Percentiles rank a stretch among this genome's conserved stretches.
Evolutionary conservation across 2,888 invertebrate genomes (phyloP).

Genomic region (Trissolcus brochymenae): DNA sequence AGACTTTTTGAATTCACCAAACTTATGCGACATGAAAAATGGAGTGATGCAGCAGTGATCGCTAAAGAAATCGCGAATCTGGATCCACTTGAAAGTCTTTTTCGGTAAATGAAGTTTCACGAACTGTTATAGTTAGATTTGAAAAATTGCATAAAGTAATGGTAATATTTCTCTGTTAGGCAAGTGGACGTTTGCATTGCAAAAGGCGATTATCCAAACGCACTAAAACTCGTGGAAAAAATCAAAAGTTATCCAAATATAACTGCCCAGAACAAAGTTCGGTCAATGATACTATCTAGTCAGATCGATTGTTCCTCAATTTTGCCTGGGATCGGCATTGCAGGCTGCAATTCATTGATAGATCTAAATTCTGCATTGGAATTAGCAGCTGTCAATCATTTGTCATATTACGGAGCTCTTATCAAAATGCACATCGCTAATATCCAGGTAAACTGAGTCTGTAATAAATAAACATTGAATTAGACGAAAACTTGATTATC

Average conservation of each 20-base stretch:
- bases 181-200: conserved; percentile 73
- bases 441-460: conserved; percentile 77
- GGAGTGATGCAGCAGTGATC: conserved; percentile 78
- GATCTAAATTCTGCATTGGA: conserved; percentile 84
- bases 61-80: conserved; percentile 77
- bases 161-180: conserved; percentile 57
- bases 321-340: conserved; percentile 79
- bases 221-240: conserved; percentile 63
- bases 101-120: conserved; percentile 67
- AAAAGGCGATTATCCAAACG: conserved; percentile 74
- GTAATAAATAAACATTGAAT: neutral
- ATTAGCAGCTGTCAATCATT: conserved; percentile 84
- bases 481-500: no score
- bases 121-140: neutral
- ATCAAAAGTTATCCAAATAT: conserved; percentile 64
- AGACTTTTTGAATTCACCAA: conserved; percentile 79
- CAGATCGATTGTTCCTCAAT: conserved; percentile 80
- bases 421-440: conserved; percentile 89
- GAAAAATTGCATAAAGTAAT: no score
- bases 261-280: conserved; percentile 77
- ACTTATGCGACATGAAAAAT: conserved; percentile 76
- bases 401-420: conserved; percentile 86
- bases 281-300: conserved; percentile 84
- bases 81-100: conserved; percentile 77
- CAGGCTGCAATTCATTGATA: conserved; percentile 77